These are phyloP conservation scores for Caradrina clavipalpis DNA, from an alignment of 2,888 invertebrate species.

Conservation along the genomic window DNA sequence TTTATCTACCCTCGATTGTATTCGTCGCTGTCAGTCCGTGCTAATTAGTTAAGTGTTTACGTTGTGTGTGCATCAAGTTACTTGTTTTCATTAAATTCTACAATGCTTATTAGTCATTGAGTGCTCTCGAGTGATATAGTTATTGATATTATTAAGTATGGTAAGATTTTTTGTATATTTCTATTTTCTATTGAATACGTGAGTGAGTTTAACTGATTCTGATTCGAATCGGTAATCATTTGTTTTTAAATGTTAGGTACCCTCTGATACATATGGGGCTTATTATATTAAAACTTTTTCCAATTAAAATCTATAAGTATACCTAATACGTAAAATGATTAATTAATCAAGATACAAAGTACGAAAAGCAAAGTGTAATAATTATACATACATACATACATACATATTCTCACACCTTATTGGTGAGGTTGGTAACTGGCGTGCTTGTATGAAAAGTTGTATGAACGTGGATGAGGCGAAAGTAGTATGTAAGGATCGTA, in stretches of 20 bases:
- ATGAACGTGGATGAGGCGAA: too few relatives aligned
- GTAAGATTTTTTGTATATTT: slow-evolving; percentile 5
- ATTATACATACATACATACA: too few relatives aligned
- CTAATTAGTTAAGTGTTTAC: slow-evolving; percentile 27
- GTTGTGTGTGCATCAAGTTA: slow-evolving; percentile 7
- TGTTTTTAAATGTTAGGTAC: background rate
- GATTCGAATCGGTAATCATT: background rate
- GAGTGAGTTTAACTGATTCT: background rate
- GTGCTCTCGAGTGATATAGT: slow-evolving; percentile 3
- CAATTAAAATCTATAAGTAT: background rate
- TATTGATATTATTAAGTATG: slow-evolving; percentile 13
- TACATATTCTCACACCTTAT: too few relatives aligned
- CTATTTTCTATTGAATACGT: background rate
- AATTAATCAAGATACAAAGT: background rate
- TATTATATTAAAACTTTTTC: background rate
- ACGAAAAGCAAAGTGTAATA: background rate
- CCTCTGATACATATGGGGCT: background rate
- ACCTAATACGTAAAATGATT: background rate
- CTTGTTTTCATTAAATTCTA: slow-evolving; percentile 9
- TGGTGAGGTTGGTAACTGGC: too few relatives aligned
- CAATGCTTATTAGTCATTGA: slow-evolving; percentile 10
- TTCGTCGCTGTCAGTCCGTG: slow-evolving; percentile 24
- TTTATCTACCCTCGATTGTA: slow-evolving; percentile 55
- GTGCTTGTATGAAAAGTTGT: too few relatives aligned
- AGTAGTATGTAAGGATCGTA: too few relatives aligned